These are phyloP conservation scores for Stenodema calcarata DNA, from an alignment of 2,888 invertebrate species.

Conservation along the genomic window DNA sequence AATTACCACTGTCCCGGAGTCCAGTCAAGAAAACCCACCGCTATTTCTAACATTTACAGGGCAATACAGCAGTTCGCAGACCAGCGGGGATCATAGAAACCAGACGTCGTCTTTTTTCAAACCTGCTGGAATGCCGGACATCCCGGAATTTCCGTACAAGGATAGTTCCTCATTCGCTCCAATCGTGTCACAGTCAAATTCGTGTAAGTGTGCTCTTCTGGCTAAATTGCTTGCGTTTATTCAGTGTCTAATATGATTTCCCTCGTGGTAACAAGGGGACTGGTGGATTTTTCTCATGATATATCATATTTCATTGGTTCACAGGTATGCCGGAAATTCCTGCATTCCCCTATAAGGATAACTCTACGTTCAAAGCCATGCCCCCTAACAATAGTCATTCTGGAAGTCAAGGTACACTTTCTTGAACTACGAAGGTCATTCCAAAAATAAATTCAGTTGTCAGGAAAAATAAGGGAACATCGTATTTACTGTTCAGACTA, in stretches of 20 bases:
- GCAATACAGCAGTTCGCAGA: conserved; percentile 38
- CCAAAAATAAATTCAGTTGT: no score
- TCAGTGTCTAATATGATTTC: no score
- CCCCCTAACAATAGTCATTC: not conserved
- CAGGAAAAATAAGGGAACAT: no score
- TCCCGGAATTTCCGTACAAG: conserved; percentile 57
- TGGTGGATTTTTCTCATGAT: no score
- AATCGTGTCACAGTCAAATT: conserved; percentile 31
- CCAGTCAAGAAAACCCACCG: no score
- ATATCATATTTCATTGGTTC: not conserved
- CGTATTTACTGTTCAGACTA: no score
- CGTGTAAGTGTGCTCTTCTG: conserved; percentile 10
- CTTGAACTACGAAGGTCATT: no score
- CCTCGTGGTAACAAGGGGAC: no score
- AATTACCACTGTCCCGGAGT: no score
- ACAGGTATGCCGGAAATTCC: conserved; percentile 57
- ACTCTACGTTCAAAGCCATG: conserved; percentile 34
- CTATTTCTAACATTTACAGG: no score
- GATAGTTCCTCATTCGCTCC: conserved; percentile 49
- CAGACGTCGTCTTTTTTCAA: conserved; percentile 52
- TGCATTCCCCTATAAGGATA: conserved; percentile 57
- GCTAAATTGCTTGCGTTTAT: no score
- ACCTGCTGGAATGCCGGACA: conserved; percentile 56
- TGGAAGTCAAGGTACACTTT: conserved; percentile 26
- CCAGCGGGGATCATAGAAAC: conserved; percentile 49